A percentile compares a stretch with the other conserved stretches of the same genome.
Evolutionary conservation across 2,797 vertebrate genomes (phyloP).

Genomic region (Zalophus californianus): DNA sequence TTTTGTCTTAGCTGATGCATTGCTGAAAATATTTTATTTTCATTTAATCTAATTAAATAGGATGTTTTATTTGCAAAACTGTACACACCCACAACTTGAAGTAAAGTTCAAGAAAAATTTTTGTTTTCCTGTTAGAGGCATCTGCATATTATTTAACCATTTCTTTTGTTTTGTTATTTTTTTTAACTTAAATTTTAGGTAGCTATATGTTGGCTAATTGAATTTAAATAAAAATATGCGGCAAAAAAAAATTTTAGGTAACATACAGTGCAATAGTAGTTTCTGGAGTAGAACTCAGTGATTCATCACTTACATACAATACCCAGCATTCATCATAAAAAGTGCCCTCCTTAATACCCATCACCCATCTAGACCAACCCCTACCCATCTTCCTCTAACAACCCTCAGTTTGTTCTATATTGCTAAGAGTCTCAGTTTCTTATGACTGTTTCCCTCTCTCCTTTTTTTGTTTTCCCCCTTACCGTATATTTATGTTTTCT

Average conservation of each 20-base stretch:
- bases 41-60: neutral
- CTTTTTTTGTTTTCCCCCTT: no score
- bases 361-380: neutral
- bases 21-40: conserved; percentile 34
- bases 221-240: neutral
- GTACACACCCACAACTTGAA: neutral
- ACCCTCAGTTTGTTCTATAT: neutral
- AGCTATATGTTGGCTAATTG: neutral
- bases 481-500: no score
- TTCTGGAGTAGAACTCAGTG: neutral
- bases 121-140: neutral
- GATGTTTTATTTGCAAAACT: conserved; percentile 21
- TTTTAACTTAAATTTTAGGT: neutral
- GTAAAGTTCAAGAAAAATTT: neutral
- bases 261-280: neutral
- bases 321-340: neutral
- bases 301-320: neutral
- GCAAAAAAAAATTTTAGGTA: neutral
- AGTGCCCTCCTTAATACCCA: neutral
- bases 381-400: neutral
- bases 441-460: no score
- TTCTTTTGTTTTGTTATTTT: neutral
- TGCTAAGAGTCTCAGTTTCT: neutral
- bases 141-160: neutral
- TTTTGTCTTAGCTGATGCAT: neutral